Conservation (phyloP, 2,797 vertebrate genomes). For the Danio aesculapii region DNA sequence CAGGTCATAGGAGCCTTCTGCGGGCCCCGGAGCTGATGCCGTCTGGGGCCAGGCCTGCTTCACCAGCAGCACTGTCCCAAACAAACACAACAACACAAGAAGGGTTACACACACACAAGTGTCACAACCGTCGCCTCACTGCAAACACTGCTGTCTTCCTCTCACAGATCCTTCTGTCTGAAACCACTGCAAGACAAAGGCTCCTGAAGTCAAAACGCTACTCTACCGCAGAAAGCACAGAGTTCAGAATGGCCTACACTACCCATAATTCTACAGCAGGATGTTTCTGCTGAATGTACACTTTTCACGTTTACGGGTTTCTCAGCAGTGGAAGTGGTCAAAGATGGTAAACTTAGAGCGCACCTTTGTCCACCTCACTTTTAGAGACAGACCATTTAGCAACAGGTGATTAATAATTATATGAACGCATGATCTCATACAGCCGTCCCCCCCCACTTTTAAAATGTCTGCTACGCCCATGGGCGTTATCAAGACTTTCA, state of each 20-base stretch:
- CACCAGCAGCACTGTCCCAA: constrained; percentile 88
- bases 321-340: too few relatives aligned
- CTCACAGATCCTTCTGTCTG: not conserved
- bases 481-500: too few relatives aligned
- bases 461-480: too few relatives aligned
- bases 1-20: constrained; percentile 90
- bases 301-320: too few relatives aligned
- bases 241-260: not conserved
- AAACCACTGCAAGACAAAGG: not conserved
- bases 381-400: too few relatives aligned
- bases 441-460: too few relatives aligned
- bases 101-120: constrained; percentile 67
- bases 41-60: constrained; percentile 92
- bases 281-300: too few relatives aligned
- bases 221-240: not conserved
- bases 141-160: not conserved
- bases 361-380: too few relatives aligned
- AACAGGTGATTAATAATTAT: too few relatives aligned
- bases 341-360: too few relatives aligned
- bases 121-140: not conserved
- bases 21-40: constrained; percentile 84
- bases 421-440: too few relatives aligned
- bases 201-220: not conserved
- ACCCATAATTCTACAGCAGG: not conserved
- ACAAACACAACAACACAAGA: constrained; percentile 76